Evolutionary conservation across 1,140 invertebrate species (phyloP).

Genomic region (Lasioglossum albipes): DNA sequence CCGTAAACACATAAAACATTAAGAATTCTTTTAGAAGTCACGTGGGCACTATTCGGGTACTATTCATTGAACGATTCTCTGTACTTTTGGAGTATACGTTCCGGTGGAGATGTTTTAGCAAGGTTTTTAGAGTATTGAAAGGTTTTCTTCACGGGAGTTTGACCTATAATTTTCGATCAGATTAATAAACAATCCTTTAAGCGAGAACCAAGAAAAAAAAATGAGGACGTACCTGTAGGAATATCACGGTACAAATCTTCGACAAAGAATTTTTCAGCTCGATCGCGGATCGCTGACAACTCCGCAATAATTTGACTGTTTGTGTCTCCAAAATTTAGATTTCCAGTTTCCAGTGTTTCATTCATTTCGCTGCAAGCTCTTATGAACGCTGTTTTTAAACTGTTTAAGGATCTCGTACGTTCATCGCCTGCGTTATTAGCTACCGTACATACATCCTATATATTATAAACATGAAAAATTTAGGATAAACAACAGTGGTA

Average conservation of each 20-base stretch:
- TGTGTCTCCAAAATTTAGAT: slow-evolving; percentile 59
- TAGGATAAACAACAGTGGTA: neutral
- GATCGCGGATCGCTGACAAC: slow-evolving; percentile 65
- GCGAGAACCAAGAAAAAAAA: neutral
- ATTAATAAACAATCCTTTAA: slow-evolving; percentile 66
- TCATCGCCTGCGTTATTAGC: slow-evolving; percentile 57
- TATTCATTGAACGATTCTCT: slow-evolving; percentile 63
- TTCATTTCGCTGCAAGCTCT: slow-evolving; percentile 59
- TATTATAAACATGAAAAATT: slow-evolving; percentile 15
- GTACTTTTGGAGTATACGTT: slow-evolving; percentile 83
- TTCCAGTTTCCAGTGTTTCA: slow-evolving; percentile 64
- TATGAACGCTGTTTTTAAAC: neutral
- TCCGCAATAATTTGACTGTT: slow-evolving; percentile 69
- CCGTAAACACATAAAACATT: too few species aligned
- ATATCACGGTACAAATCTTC: slow-evolving; percentile 81
- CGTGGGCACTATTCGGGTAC: too few species aligned
- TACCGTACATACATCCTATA: slow-evolving; percentile 65
- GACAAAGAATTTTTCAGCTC: slow-evolving; percentile 80
- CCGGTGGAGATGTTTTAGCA: slow-evolving; percentile 84
- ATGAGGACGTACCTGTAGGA: slow-evolving; percentile 77
- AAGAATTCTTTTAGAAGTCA: too few species aligned
- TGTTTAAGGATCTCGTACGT: slow-evolving; percentile 64
- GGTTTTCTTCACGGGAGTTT: slow-evolving; percentile 83
- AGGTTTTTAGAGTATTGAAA: slow-evolving; percentile 83
- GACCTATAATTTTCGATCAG: slow-evolving; percentile 76